Percentiles rank a stretch among this genome's conserved stretches.
Evolutionary conservation across 2,888 invertebrate genomes (phyloP).

Genomic region (Agrotis clavis): DNA sequence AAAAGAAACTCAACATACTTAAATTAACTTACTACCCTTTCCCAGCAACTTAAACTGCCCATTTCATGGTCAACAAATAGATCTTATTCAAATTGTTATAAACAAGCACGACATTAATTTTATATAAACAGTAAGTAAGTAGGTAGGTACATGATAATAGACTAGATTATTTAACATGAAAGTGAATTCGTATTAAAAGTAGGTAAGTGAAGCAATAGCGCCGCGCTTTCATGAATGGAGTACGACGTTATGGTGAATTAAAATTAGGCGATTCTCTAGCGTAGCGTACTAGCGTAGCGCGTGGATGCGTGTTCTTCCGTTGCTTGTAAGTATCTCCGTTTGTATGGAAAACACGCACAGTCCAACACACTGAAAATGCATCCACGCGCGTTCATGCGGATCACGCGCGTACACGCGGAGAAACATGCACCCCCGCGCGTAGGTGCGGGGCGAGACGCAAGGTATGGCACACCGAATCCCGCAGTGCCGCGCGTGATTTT

Average conservation of each 20-base stretch:
- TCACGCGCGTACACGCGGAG: too few relatives aligned
- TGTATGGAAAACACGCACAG: too few relatives aligned
- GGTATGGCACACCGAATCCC: too few relatives aligned
- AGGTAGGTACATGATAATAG: slow-evolving; percentile 62
- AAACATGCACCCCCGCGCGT: too few relatives aligned
- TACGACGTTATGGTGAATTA: slow-evolving; percentile 24
- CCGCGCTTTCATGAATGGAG: slow-evolving; percentile 1
- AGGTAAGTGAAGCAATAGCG: slow-evolving; percentile 12
- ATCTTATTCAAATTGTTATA: slow-evolving; percentile 46
- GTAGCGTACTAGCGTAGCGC: too few relatives aligned
- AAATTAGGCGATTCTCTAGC: too few relatives aligned
- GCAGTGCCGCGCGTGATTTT: too few relatives aligned
- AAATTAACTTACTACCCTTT: slow-evolving; percentile 43
- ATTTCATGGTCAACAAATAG: slow-evolving; percentile 64
- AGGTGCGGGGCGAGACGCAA: too few relatives aligned
- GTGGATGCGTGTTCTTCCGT: too few relatives aligned
- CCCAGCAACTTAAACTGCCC: slow-evolving; percentile 58
- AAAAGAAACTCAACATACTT: slow-evolving; percentile 38
- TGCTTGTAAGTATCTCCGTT: too few relatives aligned
- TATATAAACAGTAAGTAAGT: slow-evolving; percentile 53
- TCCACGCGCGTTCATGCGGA: too few relatives aligned
- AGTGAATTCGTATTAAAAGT: slow-evolving; percentile 33
- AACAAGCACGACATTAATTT: slow-evolving; percentile 50
- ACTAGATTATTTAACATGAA: slow-evolving; percentile 66
- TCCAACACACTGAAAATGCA: too few relatives aligned